Conservation (phyloP, 2,888 invertebrate species). For the Hydroisotoma schaefferi region DNA sequence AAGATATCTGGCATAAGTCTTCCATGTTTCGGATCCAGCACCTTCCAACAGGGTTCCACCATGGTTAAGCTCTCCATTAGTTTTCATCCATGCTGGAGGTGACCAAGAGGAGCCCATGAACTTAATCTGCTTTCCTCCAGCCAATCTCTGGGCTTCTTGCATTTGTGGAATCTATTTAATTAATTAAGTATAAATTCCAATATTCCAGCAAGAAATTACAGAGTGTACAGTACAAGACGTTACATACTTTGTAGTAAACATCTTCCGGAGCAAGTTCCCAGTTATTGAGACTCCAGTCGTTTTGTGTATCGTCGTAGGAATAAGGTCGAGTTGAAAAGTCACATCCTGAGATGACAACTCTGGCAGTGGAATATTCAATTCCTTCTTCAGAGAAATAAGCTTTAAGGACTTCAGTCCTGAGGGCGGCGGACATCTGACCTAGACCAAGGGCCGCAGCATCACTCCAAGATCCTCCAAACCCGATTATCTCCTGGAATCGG, state of each 20-base stretch:
- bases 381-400: conserved; percentile 35
- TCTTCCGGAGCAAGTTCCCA: conserved; percentile 69
- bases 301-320: conserved; percentile 32
- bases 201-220: neutral
- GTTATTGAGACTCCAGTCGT: conserved; percentile 56
- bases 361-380: conserved; percentile 34
- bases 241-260: conserved; percentile 64
- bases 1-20: conserved; percentile 38
- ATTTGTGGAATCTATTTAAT: conserved; percentile 40
- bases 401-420: conserved; percentile 21
- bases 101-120: conserved; percentile 57
- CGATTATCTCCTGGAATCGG: conserved; percentile 39
- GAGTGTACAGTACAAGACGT: too few species aligned
- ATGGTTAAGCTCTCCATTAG: conserved; percentile 49
- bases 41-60: conserved; percentile 36
- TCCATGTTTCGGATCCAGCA: conserved; percentile 32
- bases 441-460: conserved; percentile 34
- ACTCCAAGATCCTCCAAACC: conserved; percentile 38
- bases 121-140: conserved; percentile 41
- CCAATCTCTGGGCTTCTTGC: conserved; percentile 25
- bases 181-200: neutral
- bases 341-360: conserved; percentile 38
- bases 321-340: conserved; percentile 41
- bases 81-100: conserved; percentile 58
- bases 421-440: conserved; percentile 21